Conservation (phyloP, 2,797 vertebrate species). For the Gobionotothen gibberifrons region DNA sequence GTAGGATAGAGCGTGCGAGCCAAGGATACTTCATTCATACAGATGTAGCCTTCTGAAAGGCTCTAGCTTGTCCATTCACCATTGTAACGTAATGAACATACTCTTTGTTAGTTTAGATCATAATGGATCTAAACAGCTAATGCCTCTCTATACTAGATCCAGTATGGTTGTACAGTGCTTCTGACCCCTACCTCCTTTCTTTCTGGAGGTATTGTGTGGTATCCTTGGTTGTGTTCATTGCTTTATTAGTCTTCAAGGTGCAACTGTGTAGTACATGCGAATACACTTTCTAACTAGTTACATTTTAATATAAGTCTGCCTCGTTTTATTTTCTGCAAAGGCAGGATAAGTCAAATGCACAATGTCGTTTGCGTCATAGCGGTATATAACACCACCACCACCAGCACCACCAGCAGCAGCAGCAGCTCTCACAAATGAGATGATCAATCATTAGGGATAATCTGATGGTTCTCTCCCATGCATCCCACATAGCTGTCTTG, state of each 20-base stretch:
- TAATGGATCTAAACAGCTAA: neutral
- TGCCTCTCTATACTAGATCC: neutral
- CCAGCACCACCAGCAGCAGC: neutral
- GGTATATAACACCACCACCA: neutral
- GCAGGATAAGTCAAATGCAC: constrained; percentile 2
- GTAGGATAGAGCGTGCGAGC: neutral
- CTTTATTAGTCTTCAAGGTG: neutral
- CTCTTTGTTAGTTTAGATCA: neutral
- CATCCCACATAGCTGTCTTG: constrained; percentile 8
- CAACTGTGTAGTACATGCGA: neutral
- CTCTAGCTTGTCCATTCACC: neutral
- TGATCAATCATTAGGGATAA: constrained; percentile 31
- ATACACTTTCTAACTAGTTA: neutral
- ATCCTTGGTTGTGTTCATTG: neutral
- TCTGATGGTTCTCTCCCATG: constrained; percentile 17
- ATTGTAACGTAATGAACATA: too few species aligned
- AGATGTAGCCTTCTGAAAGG: neutral
- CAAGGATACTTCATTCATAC: neutral
- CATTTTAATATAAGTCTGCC: neutral
- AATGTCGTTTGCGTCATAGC: constrained; percentile 2
- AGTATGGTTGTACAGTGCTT: neutral
- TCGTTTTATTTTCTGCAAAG: neutral
- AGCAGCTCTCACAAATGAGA: constrained; percentile 3
- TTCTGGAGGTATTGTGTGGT: neutral
- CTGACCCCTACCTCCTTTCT: neutral